Percentiles rank a stretch among this genome's conserved stretches.
Conservation (phyloP, 2,113 vertebrate genomes). For the Gobiocypris rarus region DNA sequence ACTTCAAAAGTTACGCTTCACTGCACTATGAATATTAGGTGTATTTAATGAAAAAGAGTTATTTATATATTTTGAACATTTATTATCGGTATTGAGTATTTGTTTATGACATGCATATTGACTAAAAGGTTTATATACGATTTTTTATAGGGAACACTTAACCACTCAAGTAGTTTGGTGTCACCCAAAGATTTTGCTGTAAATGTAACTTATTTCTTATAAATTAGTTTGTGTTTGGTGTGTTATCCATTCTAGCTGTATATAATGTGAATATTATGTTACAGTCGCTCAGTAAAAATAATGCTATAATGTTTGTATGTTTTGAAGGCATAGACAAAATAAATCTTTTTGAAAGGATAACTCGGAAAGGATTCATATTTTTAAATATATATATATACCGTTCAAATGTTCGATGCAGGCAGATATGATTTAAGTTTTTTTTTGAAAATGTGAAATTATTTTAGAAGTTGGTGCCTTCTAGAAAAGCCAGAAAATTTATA, state of each 20-base stretch:
- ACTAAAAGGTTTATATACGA: constrained; percentile 58
- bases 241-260: constrained; percentile 51
- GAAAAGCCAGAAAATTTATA: too few relatives aligned
- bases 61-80: constrained; percentile 58
- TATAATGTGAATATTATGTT: constrained; percentile 55
- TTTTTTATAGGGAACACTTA: constrained; percentile 53
- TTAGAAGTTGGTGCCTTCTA: too few relatives aligned
- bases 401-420: too few relatives aligned
- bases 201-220: constrained; percentile 46
- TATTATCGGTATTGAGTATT: constrained; percentile 54
- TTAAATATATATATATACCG: background rate
- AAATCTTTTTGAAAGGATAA: constrained; percentile 62
- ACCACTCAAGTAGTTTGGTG: constrained; percentile 43
- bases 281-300: constrained; percentile 58
- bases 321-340: constrained; percentile 64
- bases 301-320: constrained; percentile 64
- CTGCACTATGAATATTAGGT: constrained; percentile 47
- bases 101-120: constrained; percentile 54
- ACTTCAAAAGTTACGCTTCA: constrained; percentile 43
- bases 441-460: too few relatives aligned
- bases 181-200: constrained; percentile 46
- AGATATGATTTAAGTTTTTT: too few relatives aligned
- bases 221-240: constrained; percentile 48
- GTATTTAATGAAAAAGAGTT: constrained; percentile 45
- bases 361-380: too few relatives aligned